A percentile compares a stretch with the other conserved stretches of the same genome.
Evolutionary conservation across 1,140 invertebrate species (phyloP).

Genomic region (Charaxes varanes): DNA sequence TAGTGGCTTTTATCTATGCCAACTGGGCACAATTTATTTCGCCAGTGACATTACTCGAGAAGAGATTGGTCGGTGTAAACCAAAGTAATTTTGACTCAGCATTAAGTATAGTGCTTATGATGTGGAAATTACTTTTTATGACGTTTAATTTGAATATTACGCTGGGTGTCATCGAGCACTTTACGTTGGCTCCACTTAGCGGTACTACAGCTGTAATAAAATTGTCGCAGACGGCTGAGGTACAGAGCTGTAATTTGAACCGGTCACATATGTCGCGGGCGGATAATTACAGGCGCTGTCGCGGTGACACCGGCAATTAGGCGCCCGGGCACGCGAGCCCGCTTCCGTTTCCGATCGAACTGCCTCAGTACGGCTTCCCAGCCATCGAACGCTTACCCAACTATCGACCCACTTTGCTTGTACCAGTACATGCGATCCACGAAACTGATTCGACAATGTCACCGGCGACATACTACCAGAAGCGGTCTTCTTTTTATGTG

Average conservation of each 20-base stretch:
- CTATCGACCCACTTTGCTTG: conserved; percentile 18
- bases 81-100: no score
- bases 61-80: no score
- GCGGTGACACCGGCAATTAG: conserved; percentile 58
- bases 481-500: no score
- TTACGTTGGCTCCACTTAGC: conserved; percentile 8
- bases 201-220: conserved; percentile 15
- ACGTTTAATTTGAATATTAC: no score
- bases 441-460: no score
- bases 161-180: conserved; percentile 1
- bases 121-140: no score
- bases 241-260: conserved; percentile 39
- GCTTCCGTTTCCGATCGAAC: conserved; percentile 63
- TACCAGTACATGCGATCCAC: no score
- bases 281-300: conserved; percentile 40
- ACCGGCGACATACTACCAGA: no score
- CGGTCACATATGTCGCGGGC: conserved; percentile 37
- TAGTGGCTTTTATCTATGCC: no score
- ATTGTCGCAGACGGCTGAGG: conserved; percentile 11
- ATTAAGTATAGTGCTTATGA: no score
- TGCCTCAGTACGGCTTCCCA: conserved; percentile 38
- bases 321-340: conserved; percentile 41
- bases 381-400: conserved; percentile 19
- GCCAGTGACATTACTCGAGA: no score
- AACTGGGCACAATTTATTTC: no score